Percentiles rank a stretch among this genome's conserved stretches.
Conservation (phyloP, 2,888 invertebrate species). For the Hecatera dysodea region DNA sequence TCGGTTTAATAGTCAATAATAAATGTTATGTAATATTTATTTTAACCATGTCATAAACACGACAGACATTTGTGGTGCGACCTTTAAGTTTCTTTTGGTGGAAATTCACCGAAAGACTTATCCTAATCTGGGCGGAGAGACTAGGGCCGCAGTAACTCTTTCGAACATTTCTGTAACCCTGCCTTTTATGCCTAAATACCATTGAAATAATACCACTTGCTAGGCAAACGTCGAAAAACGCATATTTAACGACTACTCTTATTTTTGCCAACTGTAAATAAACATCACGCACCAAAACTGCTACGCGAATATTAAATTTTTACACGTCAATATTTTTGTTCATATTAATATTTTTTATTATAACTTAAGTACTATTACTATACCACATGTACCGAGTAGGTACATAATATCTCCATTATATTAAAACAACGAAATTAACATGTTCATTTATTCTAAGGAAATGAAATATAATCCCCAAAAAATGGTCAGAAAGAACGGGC, state of each 20-base stretch:
- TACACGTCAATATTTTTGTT: too few relatives aligned
- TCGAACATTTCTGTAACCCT: too few relatives aligned
- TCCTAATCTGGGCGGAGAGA: too few relatives aligned
- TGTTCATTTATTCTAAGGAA: slow-evolving; percentile 34
- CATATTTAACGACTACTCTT: background rate
- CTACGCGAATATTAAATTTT: too few relatives aligned
- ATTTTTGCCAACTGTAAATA: background rate
- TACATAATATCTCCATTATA: slow-evolving; percentile 17
- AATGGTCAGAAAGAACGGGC: slow-evolving; percentile 23
- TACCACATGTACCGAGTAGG: background rate
- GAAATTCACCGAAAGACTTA: too few relatives aligned
- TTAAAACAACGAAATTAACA: slow-evolving; percentile 13
- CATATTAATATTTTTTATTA: too few relatives aligned
- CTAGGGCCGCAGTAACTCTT: too few relatives aligned
- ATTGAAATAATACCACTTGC: background rate
- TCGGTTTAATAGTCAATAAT: background rate
- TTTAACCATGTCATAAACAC: background rate
- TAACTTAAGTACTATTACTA: too few relatives aligned
- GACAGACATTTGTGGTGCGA: background rate
- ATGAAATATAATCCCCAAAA: slow-evolving; percentile 47
- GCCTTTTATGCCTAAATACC: background rate
- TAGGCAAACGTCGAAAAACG: too few relatives aligned
- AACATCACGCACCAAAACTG: background rate
- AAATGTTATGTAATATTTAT: background rate
- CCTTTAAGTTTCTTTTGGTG: too few relatives aligned